Percentiles rank a stretch among this genome's conserved stretches.
Conservation (phyloP, 2,113 vertebrate species). For the Lepidothrix coronata region DNA sequence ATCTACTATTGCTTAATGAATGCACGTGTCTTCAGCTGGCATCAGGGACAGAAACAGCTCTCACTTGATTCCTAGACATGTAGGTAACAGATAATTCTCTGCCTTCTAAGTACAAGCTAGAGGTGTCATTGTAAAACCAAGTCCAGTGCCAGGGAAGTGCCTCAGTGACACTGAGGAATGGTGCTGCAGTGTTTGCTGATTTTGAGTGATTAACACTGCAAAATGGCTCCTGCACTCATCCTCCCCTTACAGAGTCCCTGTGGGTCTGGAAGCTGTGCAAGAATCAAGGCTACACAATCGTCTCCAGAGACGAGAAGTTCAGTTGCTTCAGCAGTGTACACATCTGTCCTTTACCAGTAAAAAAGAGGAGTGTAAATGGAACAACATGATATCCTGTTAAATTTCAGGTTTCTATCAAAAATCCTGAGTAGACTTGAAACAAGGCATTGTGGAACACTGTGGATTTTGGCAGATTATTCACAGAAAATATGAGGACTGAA, state of each 20-base stretch:
- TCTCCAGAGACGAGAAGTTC: neutral
- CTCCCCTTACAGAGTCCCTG: neutral
- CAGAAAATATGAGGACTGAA: neutral
- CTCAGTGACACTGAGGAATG: neutral
- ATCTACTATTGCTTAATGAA: neutral
- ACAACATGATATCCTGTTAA: neutral
- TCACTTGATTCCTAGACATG: neutral
- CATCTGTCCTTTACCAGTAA: neutral
- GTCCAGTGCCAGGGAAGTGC: neutral
- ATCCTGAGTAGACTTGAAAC: neutral
- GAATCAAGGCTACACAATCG: neutral
- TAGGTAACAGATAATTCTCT: neutral
- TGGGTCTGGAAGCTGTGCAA: neutral
- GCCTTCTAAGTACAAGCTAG: neutral
- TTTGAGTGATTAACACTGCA: neutral
- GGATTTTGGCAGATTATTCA: neutral
- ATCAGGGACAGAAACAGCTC: neutral
- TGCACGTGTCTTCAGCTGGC: neutral
- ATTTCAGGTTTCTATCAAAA: neutral
- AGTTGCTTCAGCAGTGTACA: neutral
- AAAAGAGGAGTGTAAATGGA: neutral
- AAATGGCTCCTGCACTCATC: neutral
- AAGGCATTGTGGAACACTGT: neutral
- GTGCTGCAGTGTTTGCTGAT: neutral
- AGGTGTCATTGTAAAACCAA: neutral